Evolutionary conservation across 2,888 invertebrate species (phyloP), one percentile per base, ranked within the genome.

Genomic region (Drosophila glabriapex): DNA sequence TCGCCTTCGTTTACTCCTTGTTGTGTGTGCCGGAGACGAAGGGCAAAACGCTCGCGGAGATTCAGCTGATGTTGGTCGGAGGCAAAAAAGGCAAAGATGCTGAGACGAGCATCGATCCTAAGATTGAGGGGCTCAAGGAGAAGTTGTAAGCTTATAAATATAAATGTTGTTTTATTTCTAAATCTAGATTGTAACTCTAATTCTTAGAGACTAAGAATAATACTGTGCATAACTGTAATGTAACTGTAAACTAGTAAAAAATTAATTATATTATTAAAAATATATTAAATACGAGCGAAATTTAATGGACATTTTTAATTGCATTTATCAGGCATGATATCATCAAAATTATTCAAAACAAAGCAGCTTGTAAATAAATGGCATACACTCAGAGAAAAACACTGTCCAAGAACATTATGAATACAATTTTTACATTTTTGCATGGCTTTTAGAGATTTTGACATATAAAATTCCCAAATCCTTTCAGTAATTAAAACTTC

Each of bases 1-100:
- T 95, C 1, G 96, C 95, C 1, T 94, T 95, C 59, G 77, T 95
- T 16, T 97, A 97, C 85, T 95, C 96, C 39, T 94, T 95, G 92
- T 94, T 96, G 77, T 80, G 95, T 3, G 95, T 92, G 52, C 92
- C 92, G 16, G 95, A 95, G 90, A 95, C 95, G 3, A 92, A 92
- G 72, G 92, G 92, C 7, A 92, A 91, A 78, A 88, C 91, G 29
- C 77, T 92, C 7, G 10, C 53, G 9, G 92, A 92, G 60, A 92
- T 92, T 68, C 92, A 92, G 52, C 63, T 56, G 2, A 72, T 86
- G 1, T 55, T 89, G 5, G 65, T 73, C 4, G 90, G 83, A 3
- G 80, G 73, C 39, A 76, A 85, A 60, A 60, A 43, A 1, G 16
- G 0, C 7, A 29, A 19, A 31, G 39, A 41, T 16, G 19, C 46